Evolutionary conservation across 2,113 vertebrate genomes (phyloP), one percentile per base, ranked within the genome.

Genomic region (Bothrops jararaca): DNA sequence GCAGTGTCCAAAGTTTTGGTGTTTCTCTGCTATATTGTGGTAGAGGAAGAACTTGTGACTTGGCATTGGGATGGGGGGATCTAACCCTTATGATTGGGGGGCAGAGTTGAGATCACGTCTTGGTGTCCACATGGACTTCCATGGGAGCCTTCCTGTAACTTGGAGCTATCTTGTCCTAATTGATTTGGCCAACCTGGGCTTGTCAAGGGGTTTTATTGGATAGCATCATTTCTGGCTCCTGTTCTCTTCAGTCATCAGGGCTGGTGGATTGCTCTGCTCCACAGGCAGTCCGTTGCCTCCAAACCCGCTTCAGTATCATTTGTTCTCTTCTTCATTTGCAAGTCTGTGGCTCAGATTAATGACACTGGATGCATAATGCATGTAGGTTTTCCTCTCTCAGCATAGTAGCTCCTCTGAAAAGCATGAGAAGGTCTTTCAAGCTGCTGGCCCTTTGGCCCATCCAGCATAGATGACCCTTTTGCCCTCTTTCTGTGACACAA

Each of bases 181-280:
- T 5, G 1, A 45, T 29, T 92, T 1, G 92, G 91, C 26, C 29
- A 80, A 26, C 13, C 13, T 58, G 45, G 88, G 91, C 91, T 50
- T 39, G 60, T 24, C 80, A 85, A 80, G 29, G 23, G 10, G 39
- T n/a, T 56, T 89, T 64, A 56, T 45, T 45, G 5, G 50, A 54
- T 7, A 24, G 42, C 15, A 69, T 86, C 56, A 39, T 93, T 58
- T 53, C 91, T 45, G 54, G 93, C 90, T 89, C 0, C 86, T 86
- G 58, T 88, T 69, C 48, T 88, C 91, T 88, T 92, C 85, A 45
- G 74, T 86, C 88, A 85, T 54, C 90, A 34, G 26, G 45, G n/a
- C 87, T 34, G 48, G 56, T 39, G 56, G 74, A 74, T 39, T 85
- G 86, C 93, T 52, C 74, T 69, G 6, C 85, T 91, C 88, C 9